These are phyloP conservation scores for Periophthalmus magnuspinnatus DNA, from an alignment of 2,797 vertebrate genomes.

Conservation along the genomic window DNA sequence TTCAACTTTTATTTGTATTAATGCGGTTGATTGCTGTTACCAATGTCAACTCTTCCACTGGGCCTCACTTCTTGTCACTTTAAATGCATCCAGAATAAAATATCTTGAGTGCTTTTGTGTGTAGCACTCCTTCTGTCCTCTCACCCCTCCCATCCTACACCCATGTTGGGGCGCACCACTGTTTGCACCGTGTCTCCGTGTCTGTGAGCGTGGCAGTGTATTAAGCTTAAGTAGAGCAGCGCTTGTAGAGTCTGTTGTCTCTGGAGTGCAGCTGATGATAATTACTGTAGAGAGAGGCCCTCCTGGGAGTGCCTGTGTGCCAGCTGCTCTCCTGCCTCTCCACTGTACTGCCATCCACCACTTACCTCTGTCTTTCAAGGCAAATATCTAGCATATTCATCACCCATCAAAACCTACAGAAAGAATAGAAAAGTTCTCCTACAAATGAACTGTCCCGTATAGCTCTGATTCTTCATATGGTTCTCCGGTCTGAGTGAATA, in stretches of 20 bases:
- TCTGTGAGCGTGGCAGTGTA: slow-evolving; percentile 18
- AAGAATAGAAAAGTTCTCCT: background rate
- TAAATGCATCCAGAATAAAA: slow-evolving; percentile 37
- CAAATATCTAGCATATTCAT: slow-evolving; percentile 42
- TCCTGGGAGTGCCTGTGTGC: slow-evolving; percentile 49
- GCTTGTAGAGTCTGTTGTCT: slow-evolving; percentile 57
- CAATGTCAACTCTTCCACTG: slow-evolving; percentile 22
- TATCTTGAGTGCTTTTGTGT: slow-evolving; percentile 66
- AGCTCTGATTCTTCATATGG: background rate
- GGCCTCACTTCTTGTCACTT: slow-evolving; percentile 34
- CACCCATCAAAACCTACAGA: slow-evolving; percentile 24
- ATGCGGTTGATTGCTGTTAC: slow-evolving; percentile 35
- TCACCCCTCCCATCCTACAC: slow-evolving; percentile 47
- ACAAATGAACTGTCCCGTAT: background rate
- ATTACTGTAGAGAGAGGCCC: slow-evolving; percentile 75
- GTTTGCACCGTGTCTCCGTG: slow-evolving; percentile 39
- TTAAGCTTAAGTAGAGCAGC: slow-evolving; percentile 51
- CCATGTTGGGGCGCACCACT: slow-evolving; percentile 34
- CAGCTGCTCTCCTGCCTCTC: slow-evolving; percentile 51
- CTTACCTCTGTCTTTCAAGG: slow-evolving; percentile 46
- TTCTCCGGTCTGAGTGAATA: background rate
- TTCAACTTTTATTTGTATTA: slow-evolving; percentile 16
- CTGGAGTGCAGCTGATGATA: slow-evolving; percentile 75
- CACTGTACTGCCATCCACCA: slow-evolving; percentile 40
- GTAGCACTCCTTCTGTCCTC: slow-evolving; percentile 48